These are phyloP conservation scores for Gymnosoma rotundatum DNA, from an alignment of 2,888 invertebrate species.

Conservation along the genomic window DNA sequence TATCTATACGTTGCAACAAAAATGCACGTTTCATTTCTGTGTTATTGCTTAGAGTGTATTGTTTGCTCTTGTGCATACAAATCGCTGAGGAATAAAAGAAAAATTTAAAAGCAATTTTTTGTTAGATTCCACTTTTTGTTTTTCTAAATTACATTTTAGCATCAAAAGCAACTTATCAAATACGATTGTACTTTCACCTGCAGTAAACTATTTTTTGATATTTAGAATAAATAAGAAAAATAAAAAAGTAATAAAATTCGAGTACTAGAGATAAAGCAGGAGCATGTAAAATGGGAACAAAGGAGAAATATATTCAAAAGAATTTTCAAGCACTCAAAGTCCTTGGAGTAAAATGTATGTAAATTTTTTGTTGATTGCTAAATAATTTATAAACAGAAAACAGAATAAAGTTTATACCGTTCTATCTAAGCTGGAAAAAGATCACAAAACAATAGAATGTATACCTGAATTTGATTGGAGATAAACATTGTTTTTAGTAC, in stretches of 20 bases:
- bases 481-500: too few relatives aligned
- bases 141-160: conserved; percentile 27
- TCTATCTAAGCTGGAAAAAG: too few relatives aligned
- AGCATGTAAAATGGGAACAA: background rate
- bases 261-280: too few relatives aligned
- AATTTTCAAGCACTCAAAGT: too few relatives aligned
- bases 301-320: too few relatives aligned
- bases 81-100: conserved; percentile 36
- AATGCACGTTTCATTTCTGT: background rate
- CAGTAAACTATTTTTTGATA: background rate
- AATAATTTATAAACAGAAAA: too few relatives aligned
- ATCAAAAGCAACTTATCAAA: conserved; percentile 18
- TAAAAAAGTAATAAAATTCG: background rate
- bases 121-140: conserved; percentile 13
- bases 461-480: too few relatives aligned
- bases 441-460: too few relatives aligned
- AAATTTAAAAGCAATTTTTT: conserved; percentile 12
- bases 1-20: background rate
- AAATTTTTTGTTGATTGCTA: too few relatives aligned
- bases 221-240: conserved; percentile 30
- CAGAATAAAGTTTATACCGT: too few relatives aligned
- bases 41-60: background rate
- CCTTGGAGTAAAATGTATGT: too few relatives aligned
- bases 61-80: conserved; percentile 6
- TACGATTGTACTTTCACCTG: conserved; percentile 27